A percentile compares a stretch with the other conserved stretches of the same genome.
Conservation (phyloP, 2,113 vertebrate species). For the Riparia riparia region DNA sequence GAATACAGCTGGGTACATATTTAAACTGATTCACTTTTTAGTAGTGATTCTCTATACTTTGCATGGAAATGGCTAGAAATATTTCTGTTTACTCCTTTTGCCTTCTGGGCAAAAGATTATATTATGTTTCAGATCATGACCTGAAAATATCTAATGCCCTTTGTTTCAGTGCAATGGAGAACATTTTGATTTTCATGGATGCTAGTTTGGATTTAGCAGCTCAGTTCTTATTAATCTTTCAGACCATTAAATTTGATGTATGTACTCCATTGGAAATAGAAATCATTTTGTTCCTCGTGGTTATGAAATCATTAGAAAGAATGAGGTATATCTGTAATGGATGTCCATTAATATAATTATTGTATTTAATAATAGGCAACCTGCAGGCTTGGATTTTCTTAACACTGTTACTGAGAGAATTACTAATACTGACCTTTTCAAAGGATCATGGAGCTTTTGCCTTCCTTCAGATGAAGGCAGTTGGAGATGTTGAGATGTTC, state of each 20-base stretch:
- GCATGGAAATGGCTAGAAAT: not conserved
- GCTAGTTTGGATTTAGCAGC: not conserved
- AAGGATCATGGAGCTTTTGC: not conserved
- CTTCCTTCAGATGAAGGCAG: not conserved
- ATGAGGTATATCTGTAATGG: not conserved
- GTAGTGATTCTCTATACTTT: not conserved
- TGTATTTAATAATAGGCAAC: conserved; percentile 10
- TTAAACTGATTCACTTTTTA: not conserved
- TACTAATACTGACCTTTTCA: not conserved
- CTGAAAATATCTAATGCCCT: not conserved
- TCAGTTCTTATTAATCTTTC: conserved; percentile 16
- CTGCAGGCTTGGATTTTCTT: conserved; percentile 5
- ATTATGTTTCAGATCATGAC: not conserved
- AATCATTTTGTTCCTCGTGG: not conserved
- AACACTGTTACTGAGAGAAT: not conserved
- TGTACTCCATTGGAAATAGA: not conserved
- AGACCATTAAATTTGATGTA: not conserved
- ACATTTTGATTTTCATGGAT: not conserved
- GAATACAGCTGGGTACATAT: not conserved
- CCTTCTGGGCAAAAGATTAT: not conserved
- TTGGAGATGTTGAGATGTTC: not conserved
- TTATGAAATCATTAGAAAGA: conserved; percentile 25
- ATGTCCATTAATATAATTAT: conserved; percentile 1
- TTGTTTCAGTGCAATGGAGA: not conserved
- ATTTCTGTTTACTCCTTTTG: not conserved